A percentile compares a stretch with the other conserved stretches of the same genome.
phyloP scores from a whole-genome alignment of 2,888 invertebrate genomes.

The Hypsopygia costalis region DNA sequence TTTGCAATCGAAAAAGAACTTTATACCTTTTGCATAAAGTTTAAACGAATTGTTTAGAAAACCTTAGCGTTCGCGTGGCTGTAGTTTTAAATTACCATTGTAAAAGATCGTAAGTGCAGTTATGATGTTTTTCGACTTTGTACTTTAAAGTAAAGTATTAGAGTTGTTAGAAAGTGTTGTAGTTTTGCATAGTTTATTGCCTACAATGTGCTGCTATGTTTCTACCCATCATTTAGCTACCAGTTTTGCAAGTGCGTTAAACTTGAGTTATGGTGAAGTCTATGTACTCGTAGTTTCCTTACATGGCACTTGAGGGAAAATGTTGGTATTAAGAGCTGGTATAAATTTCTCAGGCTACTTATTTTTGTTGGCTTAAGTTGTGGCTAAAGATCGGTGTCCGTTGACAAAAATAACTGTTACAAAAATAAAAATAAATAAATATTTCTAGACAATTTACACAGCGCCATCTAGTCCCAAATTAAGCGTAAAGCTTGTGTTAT shows the following conservation, averaged over 20 bases:
- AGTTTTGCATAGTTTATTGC: slow-evolving; percentile 31
- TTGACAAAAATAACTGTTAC: too few relatives aligned
- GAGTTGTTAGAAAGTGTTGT: slow-evolving; percentile 20
- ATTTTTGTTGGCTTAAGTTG: too few relatives aligned
- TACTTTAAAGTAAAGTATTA: slow-evolving; percentile 17
- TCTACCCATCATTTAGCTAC: slow-evolving; percentile 45
- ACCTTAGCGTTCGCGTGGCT: slow-evolving; percentile 3
- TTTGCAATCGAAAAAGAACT: slow-evolving; percentile 37
- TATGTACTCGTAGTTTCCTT: slow-evolving; percentile 5
- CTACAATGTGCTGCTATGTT: slow-evolving; percentile 38
- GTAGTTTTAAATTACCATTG: not conserved
- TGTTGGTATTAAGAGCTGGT: not conserved
- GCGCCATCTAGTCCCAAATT: too few relatives aligned
- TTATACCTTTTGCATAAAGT: slow-evolving; percentile 33
- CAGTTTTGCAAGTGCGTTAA: slow-evolving; percentile 44
- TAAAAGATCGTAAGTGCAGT: slow-evolving; percentile 22
- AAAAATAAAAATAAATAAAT: too few relatives aligned
- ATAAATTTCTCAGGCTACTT: too few relatives aligned
- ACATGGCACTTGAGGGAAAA: slow-evolving; percentile 1
- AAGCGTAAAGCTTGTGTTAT: too few relatives aligned
- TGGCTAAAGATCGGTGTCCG: too few relatives aligned
- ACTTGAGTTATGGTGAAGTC: slow-evolving; percentile 18
- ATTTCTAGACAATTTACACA: too few relatives aligned
- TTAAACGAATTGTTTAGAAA: slow-evolving; percentile 31
- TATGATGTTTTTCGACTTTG: slow-evolving; percentile 16